Evolutionary conservation across 2,888 invertebrate genomes (phyloP), one percentile per base, ranked within the genome.

Genomic region (Acrocyrtus sp.): DNA sequence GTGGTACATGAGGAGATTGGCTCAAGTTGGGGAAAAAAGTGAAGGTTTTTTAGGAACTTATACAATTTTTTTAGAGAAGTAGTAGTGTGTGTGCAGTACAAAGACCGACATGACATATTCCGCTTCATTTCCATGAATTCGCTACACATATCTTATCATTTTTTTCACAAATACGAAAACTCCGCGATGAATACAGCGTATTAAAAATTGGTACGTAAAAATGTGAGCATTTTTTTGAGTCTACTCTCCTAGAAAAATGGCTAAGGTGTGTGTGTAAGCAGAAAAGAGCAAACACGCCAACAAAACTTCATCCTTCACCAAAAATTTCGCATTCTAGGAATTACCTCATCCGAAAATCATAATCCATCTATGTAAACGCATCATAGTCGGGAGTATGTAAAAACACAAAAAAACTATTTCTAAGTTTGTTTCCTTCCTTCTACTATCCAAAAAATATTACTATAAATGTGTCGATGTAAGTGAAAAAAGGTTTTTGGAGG

Each of bases 121-220:
- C 45, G 58, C 70, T 62, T 72, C 63, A 63, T 72, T 72, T 72
- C 58, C 63, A 72, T 58, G 63, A 69, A 72, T 72, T 72, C 70
- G 70, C 63, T 63, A 72, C 70, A 72, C 63, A 72, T 72, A 63
- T 72, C 70, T 63, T 72, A 72, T 72, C 70, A 72, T 63, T 72
- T 72, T 72, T n/a, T n/a, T n/a, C n/a, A n/a, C 63, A 72, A 72
- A 72, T 63, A 72, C 57, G n/a, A n/a, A 53, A 43, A 57, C 51
- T 63, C 51, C 51, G 57, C 57, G 70, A 72, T 70, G 63, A 63
- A 58, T 53, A 51, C 50, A 51, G 22, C 63, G 29, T 54, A 57
- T 72, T 56, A 63, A 62, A 70, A 57, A 63, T 39, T 26, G 54
- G 45, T 39, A 17, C 27, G 29, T 29, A 27, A 53, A 53, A 53